phyloP scores from a whole-genome alignment of 1,140 invertebrate species.

The Pissodes strobi region DNA sequence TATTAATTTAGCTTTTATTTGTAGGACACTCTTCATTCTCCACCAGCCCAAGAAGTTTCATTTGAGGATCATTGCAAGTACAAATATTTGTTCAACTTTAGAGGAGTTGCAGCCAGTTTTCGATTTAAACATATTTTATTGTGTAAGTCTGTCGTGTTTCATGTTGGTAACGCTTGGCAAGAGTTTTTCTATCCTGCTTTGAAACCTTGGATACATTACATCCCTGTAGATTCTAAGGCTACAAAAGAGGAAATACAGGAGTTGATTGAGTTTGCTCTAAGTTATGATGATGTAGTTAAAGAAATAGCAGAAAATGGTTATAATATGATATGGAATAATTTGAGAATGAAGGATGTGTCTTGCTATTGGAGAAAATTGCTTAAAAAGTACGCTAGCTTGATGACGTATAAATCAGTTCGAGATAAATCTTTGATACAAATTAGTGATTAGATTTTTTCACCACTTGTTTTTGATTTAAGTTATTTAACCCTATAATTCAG shows the following conservation, averaged over 20 bases:
- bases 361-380: constrained; percentile 90
- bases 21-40: constrained; percentile 83
- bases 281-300: constrained; percentile 75
- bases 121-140: constrained; percentile 95
- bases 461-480: no score
- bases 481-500: no score
- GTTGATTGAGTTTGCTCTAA: constrained; percentile 76
- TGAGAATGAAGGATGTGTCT: constrained; percentile 79
- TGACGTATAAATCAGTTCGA: constrained; percentile 69
- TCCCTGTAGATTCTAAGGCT: constrained; percentile 80
- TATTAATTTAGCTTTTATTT: no score
- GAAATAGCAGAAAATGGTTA: constrained; percentile 83
- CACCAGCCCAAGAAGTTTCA: constrained; percentile 84
- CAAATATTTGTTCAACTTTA: constrained; percentile 95
- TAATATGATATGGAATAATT: constrained; percentile 82
- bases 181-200: constrained; percentile 94
- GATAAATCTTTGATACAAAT: constrained; percentile 64
- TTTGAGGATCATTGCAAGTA: constrained; percentile 92
- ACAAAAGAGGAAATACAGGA: constrained; percentile 69
- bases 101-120: constrained; percentile 96
- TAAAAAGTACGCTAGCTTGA: constrained; percentile 74
- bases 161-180: constrained; percentile 92
- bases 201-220: constrained; percentile 95
- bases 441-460: constrained; percentile 32
- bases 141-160: constrained; percentile 92